Base-by-base conservation (phyloP, 2,797 vertebrate genomes). In the Holocentrus rufus region DNA sequence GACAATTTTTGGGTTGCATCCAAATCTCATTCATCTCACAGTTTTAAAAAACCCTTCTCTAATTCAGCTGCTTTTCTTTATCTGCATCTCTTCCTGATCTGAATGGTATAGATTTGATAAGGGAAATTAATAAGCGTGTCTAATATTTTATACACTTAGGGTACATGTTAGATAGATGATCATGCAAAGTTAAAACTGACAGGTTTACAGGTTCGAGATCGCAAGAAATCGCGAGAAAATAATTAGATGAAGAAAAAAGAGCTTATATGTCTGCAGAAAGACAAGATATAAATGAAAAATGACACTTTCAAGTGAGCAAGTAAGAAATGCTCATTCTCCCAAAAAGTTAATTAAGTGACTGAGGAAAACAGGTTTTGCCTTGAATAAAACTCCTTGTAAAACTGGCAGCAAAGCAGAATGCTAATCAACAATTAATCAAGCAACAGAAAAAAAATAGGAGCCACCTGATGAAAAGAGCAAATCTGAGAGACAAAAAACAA, bases 401-500 rank as follows among this genome's bases (percentile, higher is more conserved):
- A 14, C 13, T 14, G 25, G 52, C 23, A 27, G 52, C 23, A 54
- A 27, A 14, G 25, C 4, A 25, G 3, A 44, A 15, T 5, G 14
- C 42, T 44, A 5, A 15, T 44, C 14, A 5, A 44, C 2, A 14
- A 14, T 44, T 3, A 15, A 11, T 44, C 14, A 44, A 44, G 14
- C 42, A 44, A 15, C 42, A 44, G 13, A 31, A 46, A 7, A 44
- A 36, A 52, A 65, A 13, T 9, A 27, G 17, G 47, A 52, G 8
- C 27, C 22, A 23, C 22, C 9, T 13, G 52, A 15, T 23, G 0
- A 54, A 23, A 25, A 53, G 13, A 53, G 50, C 10, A 25, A 13
- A 25, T 11, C 23, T 54, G 22, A 23, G 13, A 4, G 53, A 47
- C 46, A 4, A 62, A 62, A 72, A 65, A 67, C 18, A 54, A 22